These are phyloP conservation scores for Protosalanx chinensis DNA, from an alignment of 2,797 vertebrate species.

Conservation along the genomic window DNA sequence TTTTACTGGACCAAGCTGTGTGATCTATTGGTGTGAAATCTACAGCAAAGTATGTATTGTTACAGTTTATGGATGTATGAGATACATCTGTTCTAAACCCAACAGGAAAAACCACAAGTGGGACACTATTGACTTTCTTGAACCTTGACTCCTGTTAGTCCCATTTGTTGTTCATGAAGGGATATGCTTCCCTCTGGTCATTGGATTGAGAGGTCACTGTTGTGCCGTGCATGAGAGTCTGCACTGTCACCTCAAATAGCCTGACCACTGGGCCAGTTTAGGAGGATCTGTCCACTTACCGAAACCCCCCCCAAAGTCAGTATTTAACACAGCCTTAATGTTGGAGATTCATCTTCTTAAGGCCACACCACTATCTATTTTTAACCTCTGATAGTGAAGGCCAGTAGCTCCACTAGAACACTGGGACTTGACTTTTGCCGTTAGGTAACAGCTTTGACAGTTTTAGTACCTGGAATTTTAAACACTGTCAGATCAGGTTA, in stretches of 20 bases:
- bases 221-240: not conserved
- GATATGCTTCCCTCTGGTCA: no score
- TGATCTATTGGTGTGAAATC: no score
- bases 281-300: not conserved
- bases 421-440: not conserved
- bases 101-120: not conserved
- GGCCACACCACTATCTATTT: slow-evolving; percentile 6
- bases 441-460: slow-evolving; percentile 21
- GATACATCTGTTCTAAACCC: not conserved
- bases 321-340: not conserved
- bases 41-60: not conserved
- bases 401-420: slow-evolving; percentile 14
- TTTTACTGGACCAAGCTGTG: not conserved
- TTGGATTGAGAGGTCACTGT: not conserved
- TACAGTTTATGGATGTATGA: not conserved
- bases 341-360: not conserved
- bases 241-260: not conserved
- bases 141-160: not conserved
- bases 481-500: slow-evolving; percentile 17
- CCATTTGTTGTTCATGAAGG: not conserved
- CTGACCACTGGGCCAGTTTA: not conserved
- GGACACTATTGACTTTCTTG: not conserved
- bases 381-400: not conserved
- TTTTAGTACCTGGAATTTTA: slow-evolving; percentile 32
- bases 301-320: not conserved